A percentile compares a stretch with the other conserved stretches of the same genome.
These are phyloP conservation scores for Corythucha ciliata DNA, from an alignment of 2,888 invertebrate genomes.

Conservation along the genomic window DNA sequence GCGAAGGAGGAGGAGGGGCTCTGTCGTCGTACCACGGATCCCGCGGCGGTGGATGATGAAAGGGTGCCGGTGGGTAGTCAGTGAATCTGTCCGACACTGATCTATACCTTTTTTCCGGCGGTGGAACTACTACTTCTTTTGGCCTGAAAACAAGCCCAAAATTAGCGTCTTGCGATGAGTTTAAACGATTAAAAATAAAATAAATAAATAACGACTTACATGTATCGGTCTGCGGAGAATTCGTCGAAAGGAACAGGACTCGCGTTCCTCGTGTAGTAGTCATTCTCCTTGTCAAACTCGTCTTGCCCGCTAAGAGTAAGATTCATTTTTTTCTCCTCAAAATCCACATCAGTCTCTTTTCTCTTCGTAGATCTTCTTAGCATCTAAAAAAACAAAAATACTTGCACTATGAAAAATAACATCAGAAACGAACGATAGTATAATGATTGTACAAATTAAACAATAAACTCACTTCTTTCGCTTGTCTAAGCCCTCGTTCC, in stretches of 20 bases:
- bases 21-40: constrained; percentile 27
- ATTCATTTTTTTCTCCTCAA: constrained; percentile 91
- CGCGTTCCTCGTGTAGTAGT: constrained; percentile 59
- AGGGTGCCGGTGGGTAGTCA: constrained; percentile 28
- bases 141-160: constrained; percentile 7
- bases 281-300: constrained; percentile 55
- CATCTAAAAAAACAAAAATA: constrained; percentile 45
- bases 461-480: constrained; percentile 63
- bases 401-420: background rate
- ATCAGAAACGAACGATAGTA: background rate
- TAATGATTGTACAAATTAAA: background rate
- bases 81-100: constrained; percentile 32
- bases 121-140: constrained; percentile 3
- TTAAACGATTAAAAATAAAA: constrained; percentile 2
- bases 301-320: constrained; percentile 63
- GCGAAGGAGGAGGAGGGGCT: constrained; percentile 1
- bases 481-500: constrained; percentile 90
- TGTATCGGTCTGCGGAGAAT: constrained; percentile 21
- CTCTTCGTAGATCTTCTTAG: constrained; percentile 83
- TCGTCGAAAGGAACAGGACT: constrained; percentile 49
- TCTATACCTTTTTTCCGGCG: constrained; percentile 30
- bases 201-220: constrained; percentile 4
- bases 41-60: constrained; percentile 18
- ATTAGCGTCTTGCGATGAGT: background rate
- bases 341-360: constrained; percentile 90